Evolutionary conservation across 2,888 invertebrate genomes (phyloP).

Genomic region (Ophion ventricosus): DNA sequence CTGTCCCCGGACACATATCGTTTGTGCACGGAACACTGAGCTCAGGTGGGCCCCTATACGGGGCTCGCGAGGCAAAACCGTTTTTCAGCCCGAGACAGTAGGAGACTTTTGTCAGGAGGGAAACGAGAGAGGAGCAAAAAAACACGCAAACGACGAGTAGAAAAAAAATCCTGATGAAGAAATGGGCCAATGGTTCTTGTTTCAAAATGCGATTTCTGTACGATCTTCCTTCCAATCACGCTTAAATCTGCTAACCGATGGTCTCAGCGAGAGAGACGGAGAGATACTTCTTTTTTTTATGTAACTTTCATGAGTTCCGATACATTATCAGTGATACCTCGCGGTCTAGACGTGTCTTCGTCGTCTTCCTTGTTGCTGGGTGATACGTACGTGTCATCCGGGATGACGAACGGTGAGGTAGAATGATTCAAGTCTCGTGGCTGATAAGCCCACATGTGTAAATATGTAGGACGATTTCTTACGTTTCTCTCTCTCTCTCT

Average conservation of each 20-base stretch:
- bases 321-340: constrained; percentile 63
- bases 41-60: constrained; percentile 41
- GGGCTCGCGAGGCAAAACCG: constrained; percentile 30
- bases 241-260: constrained; percentile 68
- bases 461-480: constrained; percentile 18
- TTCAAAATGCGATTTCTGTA: constrained; percentile 40
- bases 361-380: constrained; percentile 45
- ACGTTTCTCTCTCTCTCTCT: constrained; percentile 4
- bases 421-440: constrained; percentile 18
- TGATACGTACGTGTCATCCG: constrained; percentile 32
- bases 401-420: constrained; percentile 47
- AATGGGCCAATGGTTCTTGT: constrained; percentile 19
- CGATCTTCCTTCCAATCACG: constrained; percentile 57
- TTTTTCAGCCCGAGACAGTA: constrained; percentile 10
- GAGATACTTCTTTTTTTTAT: constrained; percentile 23
- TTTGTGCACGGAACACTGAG: constrained; percentile 42
- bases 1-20: constrained; percentile 72
- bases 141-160: not conserved
- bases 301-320: constrained; percentile 24
- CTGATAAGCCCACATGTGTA: constrained; percentile 23
- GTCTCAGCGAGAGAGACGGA: constrained; percentile 69
- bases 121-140: not conserved
- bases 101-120: not conserved
- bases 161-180: not conserved
- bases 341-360: constrained; percentile 56